Conservation (phyloP, 2,888 invertebrate species). For the Osedax frankpressi region DNA sequence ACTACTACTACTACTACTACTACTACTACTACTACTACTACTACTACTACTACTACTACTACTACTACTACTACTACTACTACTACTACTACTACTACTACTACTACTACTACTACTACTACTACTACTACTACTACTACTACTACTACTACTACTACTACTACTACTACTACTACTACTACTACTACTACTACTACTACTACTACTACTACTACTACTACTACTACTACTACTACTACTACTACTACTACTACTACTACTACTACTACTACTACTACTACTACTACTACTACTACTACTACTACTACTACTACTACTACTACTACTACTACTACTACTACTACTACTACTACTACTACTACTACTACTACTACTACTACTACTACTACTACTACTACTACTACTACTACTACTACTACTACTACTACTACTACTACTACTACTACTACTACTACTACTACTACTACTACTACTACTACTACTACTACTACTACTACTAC, state of each 20-base stretch:
- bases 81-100: no score
- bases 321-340: slow-evolving; percentile 11
- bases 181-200: slow-evolving; percentile 13
- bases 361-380: slow-evolving; percentile 10
- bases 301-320: slow-evolving; percentile 13
- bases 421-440: slow-evolving; percentile 13
- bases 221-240: background rate
- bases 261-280: slow-evolving; percentile 12
- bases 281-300: slow-evolving; percentile 11
- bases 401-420: slow-evolving; percentile 11
- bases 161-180: slow-evolving; percentile 11
- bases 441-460: slow-evolving; percentile 11
- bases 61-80: no score
- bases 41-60: no score
- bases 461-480: background rate
- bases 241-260: slow-evolving; percentile 10
- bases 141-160: slow-evolving; percentile 12
- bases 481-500: slow-evolving; percentile 10
- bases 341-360: background rate
- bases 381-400: slow-evolving; percentile 12
- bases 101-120: background rate
- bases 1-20: no score
- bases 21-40: no score
- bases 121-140: slow-evolving; percentile 10
- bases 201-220: slow-evolving; percentile 11